Percentiles rank a stretch among this genome's conserved stretches.
phyloP scores from a whole-genome alignment of 1,140 invertebrate species.

The Hylaeus anthracinus region DNA sequence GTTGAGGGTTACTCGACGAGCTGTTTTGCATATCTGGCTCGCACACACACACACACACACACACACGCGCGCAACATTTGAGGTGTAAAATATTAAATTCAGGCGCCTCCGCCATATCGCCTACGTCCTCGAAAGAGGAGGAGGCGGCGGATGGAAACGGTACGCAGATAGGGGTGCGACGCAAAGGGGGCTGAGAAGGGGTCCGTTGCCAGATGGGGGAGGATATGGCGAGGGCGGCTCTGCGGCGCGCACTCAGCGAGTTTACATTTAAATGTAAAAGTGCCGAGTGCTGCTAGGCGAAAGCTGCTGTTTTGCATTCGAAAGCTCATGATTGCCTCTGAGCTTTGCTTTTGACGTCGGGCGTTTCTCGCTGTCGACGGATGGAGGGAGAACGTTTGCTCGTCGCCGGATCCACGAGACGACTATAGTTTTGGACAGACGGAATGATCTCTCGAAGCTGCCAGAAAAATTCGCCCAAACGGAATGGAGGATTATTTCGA shows the following conservation, averaged over 20 bases:
- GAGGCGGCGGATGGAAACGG: constrained; percentile 21
- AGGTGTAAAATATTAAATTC: constrained; percentile 81
- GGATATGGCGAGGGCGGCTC: constrained; percentile 62
- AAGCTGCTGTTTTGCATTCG: constrained; percentile 82
- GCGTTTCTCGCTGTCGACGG: constrained; percentile 60
- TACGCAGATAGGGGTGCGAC: constrained; percentile 12
- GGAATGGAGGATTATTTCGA: constrained; percentile 32
- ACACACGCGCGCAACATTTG: constrained; percentile 73
- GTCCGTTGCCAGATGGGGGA: constrained; percentile 50
- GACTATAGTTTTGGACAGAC: constrained; percentile 43
- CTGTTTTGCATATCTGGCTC: constrained; percentile 78
- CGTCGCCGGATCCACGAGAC: constrained; percentile 30
- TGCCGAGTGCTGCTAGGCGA: constrained; percentile 73
- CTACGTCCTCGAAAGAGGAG: constrained; percentile 55
- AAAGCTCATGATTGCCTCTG: constrained; percentile 82
- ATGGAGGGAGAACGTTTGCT: constrained; percentile 31
- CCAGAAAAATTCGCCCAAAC: constrained; percentile 38
- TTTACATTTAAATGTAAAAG: constrained; percentile 83
- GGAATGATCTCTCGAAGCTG: constrained; percentile 30
- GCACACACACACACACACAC: not conserved
- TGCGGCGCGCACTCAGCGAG: constrained; percentile 76
- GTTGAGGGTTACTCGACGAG: constrained; percentile 49
- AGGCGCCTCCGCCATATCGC: constrained; percentile 67
- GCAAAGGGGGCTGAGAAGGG: constrained; percentile 40
- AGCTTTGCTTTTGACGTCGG: constrained; percentile 80